phyloP scores from a whole-genome alignment of 2,888 invertebrate species.

The Ommatoiulus sabulosus region DNA sequence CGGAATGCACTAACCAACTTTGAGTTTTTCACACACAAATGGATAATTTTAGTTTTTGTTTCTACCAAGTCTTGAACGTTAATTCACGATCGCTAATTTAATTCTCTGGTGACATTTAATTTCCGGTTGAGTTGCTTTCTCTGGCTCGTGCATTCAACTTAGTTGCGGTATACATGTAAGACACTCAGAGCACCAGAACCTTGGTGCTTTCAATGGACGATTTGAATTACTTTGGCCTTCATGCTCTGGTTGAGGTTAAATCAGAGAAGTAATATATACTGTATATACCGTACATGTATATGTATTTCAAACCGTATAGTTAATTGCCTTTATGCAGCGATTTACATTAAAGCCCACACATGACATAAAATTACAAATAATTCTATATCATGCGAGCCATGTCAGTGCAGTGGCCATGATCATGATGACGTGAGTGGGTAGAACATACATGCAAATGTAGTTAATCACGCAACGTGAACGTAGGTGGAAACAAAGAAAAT shows the following conservation, averaged over 20 bases:
- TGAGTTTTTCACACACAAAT: neutral
- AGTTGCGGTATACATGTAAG: neutral
- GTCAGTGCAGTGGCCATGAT: conserved; percentile 4
- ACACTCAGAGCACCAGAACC: neutral
- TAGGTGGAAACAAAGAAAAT: neutral
- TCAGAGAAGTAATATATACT: too few species aligned
- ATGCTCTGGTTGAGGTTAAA: neutral
- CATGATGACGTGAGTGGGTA: neutral
- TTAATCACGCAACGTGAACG: neutral
- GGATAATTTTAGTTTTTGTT: neutral
- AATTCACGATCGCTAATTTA: neutral
- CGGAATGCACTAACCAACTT: neutral
- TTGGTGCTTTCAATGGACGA: neutral
- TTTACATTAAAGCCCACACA: neutral
- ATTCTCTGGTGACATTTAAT: neutral
- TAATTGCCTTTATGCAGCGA: neutral
- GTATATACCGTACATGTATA: too few species aligned
- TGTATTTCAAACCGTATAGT: neutral
- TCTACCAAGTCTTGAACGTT: neutral
- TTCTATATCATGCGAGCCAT: neutral
- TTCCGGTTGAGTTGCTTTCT: neutral
- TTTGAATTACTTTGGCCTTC: conserved; percentile 32
- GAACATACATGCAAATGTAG: too few species aligned
- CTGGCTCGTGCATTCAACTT: neutral
- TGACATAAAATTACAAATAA: neutral